Evolutionary conservation across 2,797 vertebrate species (phyloP), one percentile per base, ranked within the genome.

Genomic region (Tauraco hartlaubi): DNA sequence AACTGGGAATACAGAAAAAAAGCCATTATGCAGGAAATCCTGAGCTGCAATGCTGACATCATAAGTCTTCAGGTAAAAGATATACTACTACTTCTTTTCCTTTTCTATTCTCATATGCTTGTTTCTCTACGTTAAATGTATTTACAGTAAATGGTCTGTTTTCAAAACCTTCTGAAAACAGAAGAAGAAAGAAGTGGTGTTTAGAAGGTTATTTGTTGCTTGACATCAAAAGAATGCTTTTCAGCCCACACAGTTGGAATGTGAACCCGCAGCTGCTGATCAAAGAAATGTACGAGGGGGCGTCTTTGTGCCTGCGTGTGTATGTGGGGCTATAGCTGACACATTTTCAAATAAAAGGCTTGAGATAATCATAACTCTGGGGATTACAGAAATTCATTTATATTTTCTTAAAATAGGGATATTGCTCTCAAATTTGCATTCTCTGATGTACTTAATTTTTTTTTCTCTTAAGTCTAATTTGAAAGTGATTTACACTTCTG

Each of bases 1-100:
- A 99, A 99, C 98, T 99, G 99, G 99, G 99, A 99, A 90, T 99
- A 99, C 98, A 98, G 99, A 98, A 99, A 99, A 98, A 99, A 99
- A 98, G 99, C 99, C 97, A 99, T 99, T 98, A 99, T 99, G 98
- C 99, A 99, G 98, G 99, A 99, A 98, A 99, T 99, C 92, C 95
- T 99, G 96, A 98, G 98, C 97, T 99, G 99, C 98, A 99, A 98
- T 85, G 99, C 99, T 74, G 99, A 99, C 97, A 99, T 99, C 98
- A 99, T 99, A 98, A 99, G 99, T 97, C 98, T 99, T 97, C 99
- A 99, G 99, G 99, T 99, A 97, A 98, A 97, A 93, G 59, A 54
- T 23, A 5, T 2, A 19, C 55, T 23, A 2, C 64, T 58, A 7
- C 49, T 95, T 55, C 35, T 86, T 87, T 79, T 41, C 35, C 31